Base-by-base conservation (phyloP, 37 sponge, comb jelly and placozoan species). In the Agelas oroides region DNA sequence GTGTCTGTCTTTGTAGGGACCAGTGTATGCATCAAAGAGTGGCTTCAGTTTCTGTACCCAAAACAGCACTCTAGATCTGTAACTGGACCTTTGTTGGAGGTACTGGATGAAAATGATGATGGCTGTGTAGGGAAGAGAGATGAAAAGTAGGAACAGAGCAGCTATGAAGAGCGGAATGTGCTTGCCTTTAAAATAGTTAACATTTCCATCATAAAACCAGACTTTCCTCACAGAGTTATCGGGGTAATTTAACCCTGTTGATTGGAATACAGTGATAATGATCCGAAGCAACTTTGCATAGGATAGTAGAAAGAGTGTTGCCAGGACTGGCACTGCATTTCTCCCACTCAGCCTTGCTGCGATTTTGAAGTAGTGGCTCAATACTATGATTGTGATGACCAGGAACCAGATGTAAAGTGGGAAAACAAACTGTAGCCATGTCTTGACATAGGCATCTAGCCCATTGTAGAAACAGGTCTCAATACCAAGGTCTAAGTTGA, bases 401-500 rank as follows among this genome's bases (percentile, higher is more conserved):
- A 67, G 33, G 14, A 78, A 28, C 65, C 46, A 62, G n/a, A 63
- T 39, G 25, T 78, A 62, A 20, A 78, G 30, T 60, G 79, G 63
- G 23, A 78, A 78, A 12, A 63, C 79, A 63, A 78, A 60, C 65
- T 60, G 63, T 19, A 78, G 65, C 79, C 79, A 78, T 36, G 72
- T 38, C 24, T 71, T 71, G 40, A 24, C 40, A 38, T 71, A 71
- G 18, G 40, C 34, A 6, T 61, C 14, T 11, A 61, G 27, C 5
- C 62, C 25, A 25, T 61, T 25, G 62, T 61, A 61, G 62, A 61
- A 25, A 11, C 62, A 61, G 5, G 27, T 61, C 14, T 61, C 62
- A 61, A 61, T 61, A 5, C 62, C 62, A 5, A 27, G 62, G 69
- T 67, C 69, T 31, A 67, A 12, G 35, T 67, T 67, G 19, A 67